Base-by-base conservation (phyloP, 1,140 invertebrate species). In the Argopecten irradians region DNA sequence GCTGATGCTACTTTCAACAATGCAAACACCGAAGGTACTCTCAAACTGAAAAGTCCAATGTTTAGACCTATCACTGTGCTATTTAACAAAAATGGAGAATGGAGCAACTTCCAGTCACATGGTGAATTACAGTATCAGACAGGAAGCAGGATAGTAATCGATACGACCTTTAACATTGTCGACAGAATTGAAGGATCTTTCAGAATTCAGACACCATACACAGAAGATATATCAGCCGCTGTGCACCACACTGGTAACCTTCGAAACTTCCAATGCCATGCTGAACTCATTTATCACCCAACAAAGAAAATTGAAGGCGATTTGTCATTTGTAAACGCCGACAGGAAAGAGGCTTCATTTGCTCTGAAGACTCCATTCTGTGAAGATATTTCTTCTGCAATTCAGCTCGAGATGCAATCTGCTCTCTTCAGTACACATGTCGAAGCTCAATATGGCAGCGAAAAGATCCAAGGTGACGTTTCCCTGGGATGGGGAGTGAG, bases 31-130 rank as follows among this genome's bases (percentile, higher is more conserved):
- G 90, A 90, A 84, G 89, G 89, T 16, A 89, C 36, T 16, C 11
- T 91, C 28, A 88, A n/a, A 13, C 28, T 93, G n/a, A 90, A 36
- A 39, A 90, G 86, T 33, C 92, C 92, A 35, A 84, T 90, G 36
- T 86, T 71, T 55, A 84, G 90, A 32, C 35, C 39, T 33, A 84
- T 86, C 22, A 87, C 71, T 16, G 11, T 86, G n/a, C 41, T 82
- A 19, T 35, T 90, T 34, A 87, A 46, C 28, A 83, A 91, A 34
- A 36, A 84, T 36, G 91, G 91, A 16, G 84, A 86, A 46, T 86
- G 33, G 71, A 34, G 71, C 7, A 85, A 90, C 43, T 83, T 92
- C 28, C 71, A 91, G 82, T 83, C 33, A 22, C 86, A 85, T n/a
- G 88, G 86, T 0, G 85, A 88, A 82, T 32, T 90, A 22, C 34